Evolutionary conservation across 2,797 vertebrate genomes (phyloP).

Genomic region (Mallotus villosus): DNA sequence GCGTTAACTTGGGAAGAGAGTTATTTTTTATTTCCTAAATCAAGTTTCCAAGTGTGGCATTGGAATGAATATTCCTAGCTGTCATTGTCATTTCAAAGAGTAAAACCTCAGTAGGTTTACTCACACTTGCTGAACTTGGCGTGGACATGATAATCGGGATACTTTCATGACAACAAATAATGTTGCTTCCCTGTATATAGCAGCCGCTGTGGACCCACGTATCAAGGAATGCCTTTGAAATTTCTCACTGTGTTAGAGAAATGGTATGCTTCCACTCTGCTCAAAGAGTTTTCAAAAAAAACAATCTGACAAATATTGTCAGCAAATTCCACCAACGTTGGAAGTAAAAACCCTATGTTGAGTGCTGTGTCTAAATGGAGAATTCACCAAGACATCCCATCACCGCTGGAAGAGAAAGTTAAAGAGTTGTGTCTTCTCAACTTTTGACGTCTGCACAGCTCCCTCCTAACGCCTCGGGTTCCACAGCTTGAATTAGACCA

Average conservation of each 20-base stretch:
- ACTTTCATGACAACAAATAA: background rate
- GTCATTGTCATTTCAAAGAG: too few species aligned
- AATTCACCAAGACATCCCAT: background rate
- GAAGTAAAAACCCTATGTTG: background rate
- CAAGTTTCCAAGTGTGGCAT: too few species aligned
- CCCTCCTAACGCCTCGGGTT: conserved; percentile 2
- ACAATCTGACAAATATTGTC: conserved; percentile 1
- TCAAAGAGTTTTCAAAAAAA: background rate
- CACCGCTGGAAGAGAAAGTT: background rate
- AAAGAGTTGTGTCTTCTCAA: background rate
- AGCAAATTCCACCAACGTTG: background rate
- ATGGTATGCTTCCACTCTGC: background rate
- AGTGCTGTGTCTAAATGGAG: background rate
- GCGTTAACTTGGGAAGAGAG: background rate
- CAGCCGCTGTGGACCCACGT: background rate
- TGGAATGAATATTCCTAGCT: too few species aligned
- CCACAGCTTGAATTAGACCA: conserved; percentile 4
- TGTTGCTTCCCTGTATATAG: conserved; percentile 1
- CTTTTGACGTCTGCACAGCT: background rate
- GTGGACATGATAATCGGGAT: background rate
- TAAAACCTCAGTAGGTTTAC: too few species aligned
- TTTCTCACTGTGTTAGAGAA: background rate
- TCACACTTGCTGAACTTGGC: background rate
- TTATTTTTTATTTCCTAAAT: too few species aligned
- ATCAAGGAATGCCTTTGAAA: conserved; percentile 7